Evolutionary conservation across 2,113 vertebrate species (phyloP), one percentile per base, ranked within the genome.

Genomic region (Ageneiosus marmoratus): DNA sequence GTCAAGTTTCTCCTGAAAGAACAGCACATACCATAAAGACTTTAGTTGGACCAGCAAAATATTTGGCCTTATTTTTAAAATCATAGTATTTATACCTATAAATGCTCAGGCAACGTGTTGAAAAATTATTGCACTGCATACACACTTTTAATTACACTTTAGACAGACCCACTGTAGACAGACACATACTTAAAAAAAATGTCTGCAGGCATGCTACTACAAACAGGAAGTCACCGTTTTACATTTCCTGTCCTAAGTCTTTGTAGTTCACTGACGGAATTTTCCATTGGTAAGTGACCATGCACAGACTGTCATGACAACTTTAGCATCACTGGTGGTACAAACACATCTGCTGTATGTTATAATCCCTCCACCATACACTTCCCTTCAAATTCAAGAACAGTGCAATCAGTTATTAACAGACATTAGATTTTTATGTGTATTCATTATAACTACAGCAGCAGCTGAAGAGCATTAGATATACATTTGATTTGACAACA

Each of bases 1-100:
- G 94, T 95, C 83, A 97, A 87, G 87, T 94, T 95, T 78, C 90
- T 93, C 94, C 96, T 97, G 77, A 83, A 86, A 80, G 20, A 84
- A 4, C 37, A 73, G 63, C 62, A 82, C 18, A 62, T 63, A 53
- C 32, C 15, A 83, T 18, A 56, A 55, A 20, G 4, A 60, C 12
- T 1, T 83, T 32, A 84, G 58, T 29, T 75, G 32, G 12, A 50
- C 27, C 27, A 29, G 15, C n/a, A 15, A 62, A 60, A 24, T 6
- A 50, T 69, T 24, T 41, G 20, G 9, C 22, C 37, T 41, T 48
- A 51, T 20, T 69, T 41, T 41, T 69, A n/a, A n/a, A n/a, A n/a
- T n/a, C n/a, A n/a, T n/a, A n/a, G n/a, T n/a, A n/a, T n/a, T n/a
- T n/a, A n/a, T n/a, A n/a, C n/a, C n/a, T n/a, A 60, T 60, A 53